Base-by-base conservation (phyloP, 2,888 invertebrate genomes). In the Platynereis dumerilii region DNA sequence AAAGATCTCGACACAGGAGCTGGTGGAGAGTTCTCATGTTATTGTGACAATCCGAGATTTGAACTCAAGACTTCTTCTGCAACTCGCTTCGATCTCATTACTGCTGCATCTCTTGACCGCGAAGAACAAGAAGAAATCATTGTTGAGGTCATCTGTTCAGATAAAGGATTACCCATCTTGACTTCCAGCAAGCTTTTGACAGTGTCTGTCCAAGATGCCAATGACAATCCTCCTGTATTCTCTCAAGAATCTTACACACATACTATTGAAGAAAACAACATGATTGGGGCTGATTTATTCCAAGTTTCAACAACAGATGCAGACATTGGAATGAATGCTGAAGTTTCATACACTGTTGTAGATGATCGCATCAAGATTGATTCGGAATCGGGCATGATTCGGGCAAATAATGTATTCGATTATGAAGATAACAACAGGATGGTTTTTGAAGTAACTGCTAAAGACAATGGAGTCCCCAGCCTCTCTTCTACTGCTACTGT, bases 201-300 rank as follows among this genome's bases (percentile, higher is more conserved):
- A 22, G 53, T 66, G 5, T 54, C 54, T 29, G 59, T 66, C 22
- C 42, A 24, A n/a, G 66, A 66, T 27, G 58, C 57, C 45, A 66
- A 66, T 22, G 66, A 66, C 45, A 66, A 66, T 34, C 10, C 58
- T 42, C 66, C 66, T 20, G 29, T 58, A 15, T 66, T 66, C 57
- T 27, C 42, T 17, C 28, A 48, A 27, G 7, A 28, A 7, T 58
- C 57, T 10, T 66, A 58, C 48, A 29, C 24, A 7, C 58, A 58
- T 42, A 29, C 17, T 27, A 48, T 66, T 27, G 39, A 27, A 7
- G 66, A 66, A 62, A 66, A 66, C 58, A 66, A 66, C 54, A 34
- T 29, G 34, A 58, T 62, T 28, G 56, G 48, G 17, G 56, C 54
- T 28, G 42, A 28, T 26, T 17, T 66, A 10, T 42, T 55, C 48